These are phyloP conservation scores for Mandrillus leucophaeus DNA, from an alignment of 2,113 vertebrate genomes.

Conservation along the genomic window DNA sequence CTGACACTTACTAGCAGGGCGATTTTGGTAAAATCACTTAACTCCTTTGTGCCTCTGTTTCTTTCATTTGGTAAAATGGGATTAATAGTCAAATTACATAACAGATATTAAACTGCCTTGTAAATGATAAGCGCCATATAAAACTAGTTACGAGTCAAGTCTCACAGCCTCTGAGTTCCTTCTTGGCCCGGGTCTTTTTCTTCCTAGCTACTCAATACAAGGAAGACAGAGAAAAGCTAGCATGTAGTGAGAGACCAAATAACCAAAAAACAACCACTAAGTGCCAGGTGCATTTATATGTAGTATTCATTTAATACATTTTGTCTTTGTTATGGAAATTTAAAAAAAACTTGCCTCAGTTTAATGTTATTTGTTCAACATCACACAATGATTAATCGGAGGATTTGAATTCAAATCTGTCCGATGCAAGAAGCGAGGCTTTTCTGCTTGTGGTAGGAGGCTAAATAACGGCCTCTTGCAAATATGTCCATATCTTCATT, in stretches of 20 bases:
- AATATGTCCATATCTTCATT: background rate
- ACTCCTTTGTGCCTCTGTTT: background rate
- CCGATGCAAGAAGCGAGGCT: background rate
- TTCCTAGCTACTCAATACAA: background rate
- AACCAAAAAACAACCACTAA: background rate
- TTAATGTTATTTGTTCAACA: background rate
- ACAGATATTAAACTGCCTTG: background rate
- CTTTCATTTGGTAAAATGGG: constrained; percentile 9
- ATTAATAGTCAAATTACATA: background rate
- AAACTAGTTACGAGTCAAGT: background rate
- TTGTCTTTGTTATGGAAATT: background rate
- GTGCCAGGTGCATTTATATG: background rate
- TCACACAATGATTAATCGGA: background rate
- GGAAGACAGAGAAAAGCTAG: background rate
- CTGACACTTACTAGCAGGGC: background rate
- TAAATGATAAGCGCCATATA: background rate
- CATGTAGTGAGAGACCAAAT: background rate
- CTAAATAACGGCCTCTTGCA: background rate
- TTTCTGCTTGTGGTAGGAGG: background rate
- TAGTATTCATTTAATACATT: background rate
- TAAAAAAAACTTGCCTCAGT: background rate
- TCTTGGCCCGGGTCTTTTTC: background rate
- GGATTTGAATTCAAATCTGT: background rate
- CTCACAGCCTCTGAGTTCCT: background rate
- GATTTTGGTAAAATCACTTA: background rate